phyloP scores from a whole-genome alignment of 64 coral and sea anemone genomes.

The Cladopsammia gracilis region DNA sequence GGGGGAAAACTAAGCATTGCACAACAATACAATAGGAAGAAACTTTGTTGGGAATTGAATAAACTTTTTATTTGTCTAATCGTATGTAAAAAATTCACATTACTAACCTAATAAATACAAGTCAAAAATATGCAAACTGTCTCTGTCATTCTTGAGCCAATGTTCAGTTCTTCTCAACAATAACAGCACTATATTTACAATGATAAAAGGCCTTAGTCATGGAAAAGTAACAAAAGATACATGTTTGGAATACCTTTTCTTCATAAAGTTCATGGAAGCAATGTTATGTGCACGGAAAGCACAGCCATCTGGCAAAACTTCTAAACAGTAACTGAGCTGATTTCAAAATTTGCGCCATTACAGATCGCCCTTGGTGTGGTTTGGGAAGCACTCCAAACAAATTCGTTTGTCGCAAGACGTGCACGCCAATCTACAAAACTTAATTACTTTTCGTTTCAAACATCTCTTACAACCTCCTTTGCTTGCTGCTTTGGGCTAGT shows the following conservation, averaged over 20 bases:
- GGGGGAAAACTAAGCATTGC: conserved; percentile 51
- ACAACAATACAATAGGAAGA: conserved; percentile 40
- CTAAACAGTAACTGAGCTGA: background rate
- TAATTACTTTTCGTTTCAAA: conserved; percentile 42
- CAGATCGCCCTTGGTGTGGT: conserved; percentile 24
- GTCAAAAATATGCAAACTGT: conserved; percentile 16
- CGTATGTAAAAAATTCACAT: background rate
- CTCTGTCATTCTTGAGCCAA: conserved; percentile 47
- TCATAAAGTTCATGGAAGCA: conserved; percentile 20
- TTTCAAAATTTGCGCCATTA: conserved; percentile 51
- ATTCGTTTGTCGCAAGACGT: conserved; percentile 45
- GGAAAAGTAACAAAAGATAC: conserved; percentile 20
- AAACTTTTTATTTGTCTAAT: conserved; percentile 40
- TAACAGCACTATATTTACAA: conserved; percentile 37
- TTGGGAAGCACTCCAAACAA: conserved; percentile 52
- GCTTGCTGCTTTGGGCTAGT: background rate
- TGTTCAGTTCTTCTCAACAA: conserved; percentile 52
- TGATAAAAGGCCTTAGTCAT: conserved; percentile 14
- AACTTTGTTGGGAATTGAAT: conserved; percentile 17
- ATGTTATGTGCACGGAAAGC: background rate
- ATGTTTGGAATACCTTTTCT: conserved; percentile 26
- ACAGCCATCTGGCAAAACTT: conserved; percentile 41
- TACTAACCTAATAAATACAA: conserved; percentile 9
- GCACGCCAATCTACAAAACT: conserved; percentile 48
- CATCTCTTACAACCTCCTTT: conserved; percentile 13